A percentile compares a stretch with the other conserved stretches of the same genome.
Evolutionary conservation across 2,888 invertebrate species (phyloP).

Genomic region (Dioctria linearis): DNA sequence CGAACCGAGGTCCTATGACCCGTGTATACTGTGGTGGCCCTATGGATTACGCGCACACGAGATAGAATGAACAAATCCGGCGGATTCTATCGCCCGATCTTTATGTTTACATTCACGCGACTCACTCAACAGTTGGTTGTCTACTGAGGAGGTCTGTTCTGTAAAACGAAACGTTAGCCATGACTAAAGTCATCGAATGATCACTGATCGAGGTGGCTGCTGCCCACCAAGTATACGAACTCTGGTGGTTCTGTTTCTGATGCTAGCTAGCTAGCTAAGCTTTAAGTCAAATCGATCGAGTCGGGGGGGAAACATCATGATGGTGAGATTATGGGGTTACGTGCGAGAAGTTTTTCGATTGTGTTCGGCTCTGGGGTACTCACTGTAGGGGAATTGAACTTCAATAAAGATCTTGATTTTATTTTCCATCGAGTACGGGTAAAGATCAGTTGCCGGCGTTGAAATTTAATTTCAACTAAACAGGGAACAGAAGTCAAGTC

Average conservation of each 20-base stretch:
- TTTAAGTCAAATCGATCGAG: background rate
- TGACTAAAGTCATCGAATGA: slow-evolving; percentile 27
- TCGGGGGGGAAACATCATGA: no score
- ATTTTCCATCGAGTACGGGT: background rate
- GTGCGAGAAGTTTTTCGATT: slow-evolving; percentile 27
- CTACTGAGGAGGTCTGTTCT: slow-evolving; percentile 42
- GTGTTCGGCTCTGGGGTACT: no score
- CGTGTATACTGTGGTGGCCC: no score
- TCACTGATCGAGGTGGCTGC: background rate
- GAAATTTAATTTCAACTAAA: no score
- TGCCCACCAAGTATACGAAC: slow-evolving; percentile 1
- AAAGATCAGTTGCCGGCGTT: no score
- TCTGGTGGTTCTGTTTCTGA: background rate
- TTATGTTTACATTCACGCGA: slow-evolving; percentile 35
- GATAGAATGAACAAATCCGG: background rate
- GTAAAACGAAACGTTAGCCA: background rate
- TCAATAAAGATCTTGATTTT: background rate
- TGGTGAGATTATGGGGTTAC: no score
- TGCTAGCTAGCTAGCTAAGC: no score
- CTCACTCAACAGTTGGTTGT: slow-evolving; percentile 58
- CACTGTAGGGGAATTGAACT: background rate
- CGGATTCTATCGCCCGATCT: background rate
- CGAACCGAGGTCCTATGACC: background rate
- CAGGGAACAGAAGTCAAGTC: no score
- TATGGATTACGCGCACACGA: background rate